A percentile compares a stretch with the other conserved stretches of the same genome.
These are phyloP conservation scores for Phrynocephalus forsythii DNA, from an alignment of 2,797 vertebrate genomes.

Conservation along the genomic window DNA sequence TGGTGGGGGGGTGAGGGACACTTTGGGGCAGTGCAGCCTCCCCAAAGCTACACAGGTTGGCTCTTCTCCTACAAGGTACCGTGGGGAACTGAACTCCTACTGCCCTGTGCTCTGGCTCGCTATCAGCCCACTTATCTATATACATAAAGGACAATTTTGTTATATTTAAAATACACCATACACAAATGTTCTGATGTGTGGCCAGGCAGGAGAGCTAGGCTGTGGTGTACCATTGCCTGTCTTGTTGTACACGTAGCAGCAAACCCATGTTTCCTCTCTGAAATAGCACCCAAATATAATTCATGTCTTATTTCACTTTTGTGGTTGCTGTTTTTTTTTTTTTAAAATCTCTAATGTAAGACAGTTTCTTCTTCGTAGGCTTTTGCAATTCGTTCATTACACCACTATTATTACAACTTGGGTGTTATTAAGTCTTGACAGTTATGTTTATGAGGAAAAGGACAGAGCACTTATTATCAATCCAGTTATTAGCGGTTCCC, in stretches of 20 bases:
- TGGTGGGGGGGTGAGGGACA: too few species aligned
- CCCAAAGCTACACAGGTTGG: too few species aligned
- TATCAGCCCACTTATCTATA: too few species aligned
- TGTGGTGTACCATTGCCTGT: background rate
- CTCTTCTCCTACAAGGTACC: too few species aligned
- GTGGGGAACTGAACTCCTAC: too few species aligned
- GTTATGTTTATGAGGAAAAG: constrained; percentile 40
- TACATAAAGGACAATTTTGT: background rate
- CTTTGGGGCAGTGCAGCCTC: too few species aligned
- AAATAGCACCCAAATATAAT: background rate
- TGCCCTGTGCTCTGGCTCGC: too few species aligned
- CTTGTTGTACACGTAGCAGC: background rate
- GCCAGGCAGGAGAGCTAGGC: background rate
- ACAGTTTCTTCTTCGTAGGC: constrained; percentile 30
- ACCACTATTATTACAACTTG: constrained; percentile 46
- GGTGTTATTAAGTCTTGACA: constrained; percentile 41
- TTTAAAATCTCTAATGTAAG: constrained; percentile 30
- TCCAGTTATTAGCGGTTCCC: constrained; percentile 42
- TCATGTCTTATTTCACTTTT: constrained; percentile 17
- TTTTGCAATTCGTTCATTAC: constrained; percentile 47
- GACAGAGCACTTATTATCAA: constrained; percentile 35
- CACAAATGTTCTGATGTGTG: too few species aligned
- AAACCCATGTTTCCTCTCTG: background rate
- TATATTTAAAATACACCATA: too few species aligned
- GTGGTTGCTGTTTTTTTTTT: background rate